A percentile compares a stretch with the other conserved stretches of the same genome.
phyloP scores from a whole-genome alignment of 1,140 invertebrate species.

The Zaprionus davidi region DNA sequence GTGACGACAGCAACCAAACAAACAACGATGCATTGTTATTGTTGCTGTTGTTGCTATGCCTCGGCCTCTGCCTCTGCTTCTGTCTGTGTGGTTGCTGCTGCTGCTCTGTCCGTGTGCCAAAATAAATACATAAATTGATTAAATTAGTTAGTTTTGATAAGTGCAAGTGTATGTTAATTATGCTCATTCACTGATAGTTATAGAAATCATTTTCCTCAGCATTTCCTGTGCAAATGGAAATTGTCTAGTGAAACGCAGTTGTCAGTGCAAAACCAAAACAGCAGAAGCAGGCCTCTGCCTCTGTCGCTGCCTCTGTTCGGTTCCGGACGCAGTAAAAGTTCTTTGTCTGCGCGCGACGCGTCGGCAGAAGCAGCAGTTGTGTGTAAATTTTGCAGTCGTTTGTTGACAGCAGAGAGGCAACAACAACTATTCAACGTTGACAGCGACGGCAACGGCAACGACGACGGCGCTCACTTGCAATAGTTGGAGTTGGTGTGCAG shows the following conservation, averaged over 20 bases:
- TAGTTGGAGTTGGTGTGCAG: constrained; percentile 47
- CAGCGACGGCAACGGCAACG: constrained; percentile 23
- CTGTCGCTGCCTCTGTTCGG: constrained; percentile 1
- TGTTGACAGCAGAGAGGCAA: constrained; percentile 49
- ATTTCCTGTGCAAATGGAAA: constrained; percentile 38
- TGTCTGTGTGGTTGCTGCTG: neutral
- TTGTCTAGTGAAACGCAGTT: constrained; percentile 16
- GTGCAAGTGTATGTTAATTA: constrained; percentile 29
- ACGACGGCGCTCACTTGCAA: constrained; percentile 13
- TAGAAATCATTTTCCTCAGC: constrained; percentile 15
- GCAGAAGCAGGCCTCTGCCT: constrained; percentile 2
- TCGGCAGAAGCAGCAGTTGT: constrained; percentile 17
- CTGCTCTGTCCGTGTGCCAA: constrained; percentile 26
- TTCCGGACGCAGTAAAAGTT: constrained; percentile 51
- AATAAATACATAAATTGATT: constrained; percentile 34
- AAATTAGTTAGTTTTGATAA: constrained; percentile 33
- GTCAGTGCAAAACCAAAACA: constrained; percentile 36
- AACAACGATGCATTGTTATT: constrained; percentile 21
- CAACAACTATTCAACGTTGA: constrained; percentile 55
- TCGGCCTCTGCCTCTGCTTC: neutral
- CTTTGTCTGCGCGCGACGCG: constrained; percentile 41
- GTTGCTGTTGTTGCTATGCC: constrained; percentile 20
- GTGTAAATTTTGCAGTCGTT: constrained; percentile 45
- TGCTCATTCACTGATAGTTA: constrained; percentile 36
- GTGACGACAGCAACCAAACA: constrained; percentile 44